These are phyloP conservation scores for Araneus ventricosus DNA, from an alignment of 1,140 invertebrate species.

Conservation along the genomic window DNA sequence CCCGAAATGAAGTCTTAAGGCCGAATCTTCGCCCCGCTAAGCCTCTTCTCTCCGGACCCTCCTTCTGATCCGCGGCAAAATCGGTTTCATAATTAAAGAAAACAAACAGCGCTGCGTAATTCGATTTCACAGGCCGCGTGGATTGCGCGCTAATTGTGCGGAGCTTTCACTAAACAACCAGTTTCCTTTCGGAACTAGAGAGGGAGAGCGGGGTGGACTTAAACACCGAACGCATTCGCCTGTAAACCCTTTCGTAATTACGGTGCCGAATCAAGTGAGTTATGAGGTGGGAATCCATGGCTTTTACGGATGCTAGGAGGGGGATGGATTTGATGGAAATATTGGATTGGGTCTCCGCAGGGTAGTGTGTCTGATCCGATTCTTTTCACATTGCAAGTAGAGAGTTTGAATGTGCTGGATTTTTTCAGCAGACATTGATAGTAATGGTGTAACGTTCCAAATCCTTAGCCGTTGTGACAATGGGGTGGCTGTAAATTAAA, in stretches of 20 bases:
- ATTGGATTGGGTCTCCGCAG: background rate
- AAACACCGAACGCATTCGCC: slow-evolving; percentile 13
- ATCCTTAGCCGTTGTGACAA: too few species aligned
- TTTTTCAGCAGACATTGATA: too few species aligned
- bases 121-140: background rate
- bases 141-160: slow-evolving; percentile 32
- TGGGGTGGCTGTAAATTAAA: too few species aligned
- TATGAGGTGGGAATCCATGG: slow-evolving; percentile 43
- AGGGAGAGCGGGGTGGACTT: background rate
- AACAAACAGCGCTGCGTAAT: background rate
- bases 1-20: background rate
- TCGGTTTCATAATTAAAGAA: slow-evolving; percentile 61
- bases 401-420: too few species aligned
- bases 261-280: slow-evolving; percentile 43
- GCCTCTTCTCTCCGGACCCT: background rate
- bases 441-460: too few species aligned
- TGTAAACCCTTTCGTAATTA: slow-evolving; percentile 62
- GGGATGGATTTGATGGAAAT: background rate
- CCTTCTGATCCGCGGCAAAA: background rate
- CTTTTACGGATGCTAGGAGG: background rate
- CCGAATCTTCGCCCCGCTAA: background rate
- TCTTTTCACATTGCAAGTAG: background rate
- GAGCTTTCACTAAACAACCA: background rate
- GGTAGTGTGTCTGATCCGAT: background rate
- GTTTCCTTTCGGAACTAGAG: background rate